Conservation (phyloP, 2,797 vertebrate species). For the Mormyrops boulengeri region DNA sequence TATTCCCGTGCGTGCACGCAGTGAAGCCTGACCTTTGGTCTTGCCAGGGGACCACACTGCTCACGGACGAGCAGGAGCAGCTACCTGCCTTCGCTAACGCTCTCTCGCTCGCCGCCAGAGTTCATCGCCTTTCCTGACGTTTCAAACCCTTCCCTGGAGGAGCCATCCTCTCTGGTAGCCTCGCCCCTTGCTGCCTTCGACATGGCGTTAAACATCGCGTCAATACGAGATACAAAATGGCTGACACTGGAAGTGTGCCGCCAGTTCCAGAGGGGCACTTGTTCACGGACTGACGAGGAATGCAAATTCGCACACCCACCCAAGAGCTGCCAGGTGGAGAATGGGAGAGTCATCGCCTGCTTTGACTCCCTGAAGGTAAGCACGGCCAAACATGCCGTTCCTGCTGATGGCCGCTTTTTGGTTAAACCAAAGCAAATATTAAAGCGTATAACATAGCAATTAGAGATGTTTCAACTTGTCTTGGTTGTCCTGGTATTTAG, state of each 20-base stretch:
- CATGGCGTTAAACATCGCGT: slow-evolving; percentile 93
- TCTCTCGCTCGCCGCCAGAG: slow-evolving; percentile 18
- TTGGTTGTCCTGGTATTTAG: not conserved
- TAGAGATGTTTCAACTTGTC: not conserved
- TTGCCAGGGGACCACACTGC: not conserved
- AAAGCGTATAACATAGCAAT: not conserved
- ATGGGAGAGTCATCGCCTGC: slow-evolving; percentile 92
- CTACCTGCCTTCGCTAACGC: not conserved
- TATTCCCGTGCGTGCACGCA: slow-evolving; percentile 26
- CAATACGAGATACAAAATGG: slow-evolving; percentile 95
- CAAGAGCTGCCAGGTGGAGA: slow-evolving; percentile 97
- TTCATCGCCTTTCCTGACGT: not conserved
- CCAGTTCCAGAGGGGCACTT: slow-evolving; percentile 93
- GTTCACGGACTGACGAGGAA: slow-evolving; percentile 92
- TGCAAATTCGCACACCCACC: slow-evolving; percentile 97
- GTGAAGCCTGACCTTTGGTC: slow-evolving; percentile 55
- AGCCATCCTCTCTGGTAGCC: slow-evolving; percentile 1
- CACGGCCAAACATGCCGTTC: not conserved
- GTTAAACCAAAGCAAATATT: not conserved
- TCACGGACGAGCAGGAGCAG: slow-evolving; percentile 43
- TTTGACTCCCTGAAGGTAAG: slow-evolving; percentile 97
- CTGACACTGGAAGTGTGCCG: slow-evolving; percentile 94
- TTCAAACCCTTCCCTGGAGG: not conserved
- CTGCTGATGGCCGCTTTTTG: not conserved
- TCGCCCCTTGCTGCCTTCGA: slow-evolving; percentile 27